Base-by-base conservation (phyloP, 2,113 vertebrate species). In the Ancistrus triradiatus region DNA sequence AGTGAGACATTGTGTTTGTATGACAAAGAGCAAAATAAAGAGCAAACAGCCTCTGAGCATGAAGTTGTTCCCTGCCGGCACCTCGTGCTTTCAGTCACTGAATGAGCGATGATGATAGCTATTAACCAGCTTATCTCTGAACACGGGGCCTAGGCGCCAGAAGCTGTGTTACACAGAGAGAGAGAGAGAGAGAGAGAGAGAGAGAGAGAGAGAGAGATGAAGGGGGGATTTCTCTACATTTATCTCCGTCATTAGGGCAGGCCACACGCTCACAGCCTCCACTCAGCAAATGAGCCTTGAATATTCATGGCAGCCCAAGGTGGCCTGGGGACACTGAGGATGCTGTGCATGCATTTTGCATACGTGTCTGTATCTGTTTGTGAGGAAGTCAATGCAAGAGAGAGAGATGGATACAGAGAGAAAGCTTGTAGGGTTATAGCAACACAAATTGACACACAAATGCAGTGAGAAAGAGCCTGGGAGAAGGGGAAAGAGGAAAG, bases 181-280 rank as follows among this genome's bases (percentile, higher is more conserved):
- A 56, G 50, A 65, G 19, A 17, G 58, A 63, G 60, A 37, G 24
- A 43, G 57, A 43, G 35, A 17, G n/a, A n/a, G n/a, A n/a, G n/a
- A n/a, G n/a, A 59, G 4, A 21, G 61, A 63, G 48, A 60, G 43
- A 28, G 68, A 14, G 11, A 24, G 18, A n/a, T 43, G 17, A 31
- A n/a, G n/a, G 70, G 58, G 69, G 49, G 69, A 62, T 60, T 74
- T 85, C 80, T 78, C 76, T 81, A 80, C 83, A 88, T 89, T 83
- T 82, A 84, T 52, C 65, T 63, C 43, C 35, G 35, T 38, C 35
- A 38, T 85, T 84, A 84, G 62, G 77, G 56, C 52, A 14, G 43
- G 55, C 27, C 56, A 47, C 63, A 57, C 68, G 56, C 64, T 63
- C 56, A 65, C 67, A 56, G 60, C 33, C 75, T 70, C 72, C 70